Conservation (phyloP, 2,888 invertebrate species). For the Oscheius myriophilus region DNA sequence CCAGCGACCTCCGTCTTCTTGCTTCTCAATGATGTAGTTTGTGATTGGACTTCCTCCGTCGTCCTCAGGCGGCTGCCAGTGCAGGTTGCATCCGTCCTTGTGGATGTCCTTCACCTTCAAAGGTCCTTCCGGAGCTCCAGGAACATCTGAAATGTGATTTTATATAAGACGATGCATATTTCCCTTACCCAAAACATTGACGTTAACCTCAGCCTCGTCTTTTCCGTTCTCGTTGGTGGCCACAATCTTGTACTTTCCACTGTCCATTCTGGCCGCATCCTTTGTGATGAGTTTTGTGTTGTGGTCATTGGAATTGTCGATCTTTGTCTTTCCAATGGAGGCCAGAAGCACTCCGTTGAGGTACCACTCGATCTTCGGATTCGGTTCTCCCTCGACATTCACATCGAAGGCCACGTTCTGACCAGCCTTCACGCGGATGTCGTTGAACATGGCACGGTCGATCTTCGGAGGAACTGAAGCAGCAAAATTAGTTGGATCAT, state of each 20-base stretch:
- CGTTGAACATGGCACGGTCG: conserved; percentile 88
- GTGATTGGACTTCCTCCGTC: conserved; percentile 93
- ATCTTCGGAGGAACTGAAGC: conserved; percentile 87
- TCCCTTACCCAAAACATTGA: conserved; percentile 79
- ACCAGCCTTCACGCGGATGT: conserved; percentile 88
- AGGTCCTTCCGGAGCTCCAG: conserved; percentile 82
- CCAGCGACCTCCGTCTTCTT: conserved; percentile 70
- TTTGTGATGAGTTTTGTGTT: conserved; percentile 84
- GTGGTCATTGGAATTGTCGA: conserved; percentile 83
- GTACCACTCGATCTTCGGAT: conserved; percentile 87
- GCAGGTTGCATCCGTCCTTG: conserved; percentile 86
- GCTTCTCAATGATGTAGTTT: conserved; percentile 88
- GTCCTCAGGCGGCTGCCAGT: conserved; percentile 83
- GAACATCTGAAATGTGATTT: conserved; percentile 56
- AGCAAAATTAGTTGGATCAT: no score
- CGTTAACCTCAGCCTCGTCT: conserved; percentile 73
- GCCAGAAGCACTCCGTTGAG: conserved; percentile 80
- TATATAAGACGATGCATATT: not conserved
- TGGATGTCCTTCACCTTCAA: conserved; percentile 84
- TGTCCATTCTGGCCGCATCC: conserved; percentile 81
- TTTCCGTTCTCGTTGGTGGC: conserved; percentile 74
- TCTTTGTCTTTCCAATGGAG: conserved; percentile 78
- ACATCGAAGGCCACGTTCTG: conserved; percentile 90
- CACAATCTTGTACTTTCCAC: conserved; percentile 74
- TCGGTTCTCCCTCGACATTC: conserved; percentile 89